Evolutionary conservation across 2,888 invertebrate species (phyloP).

Genomic region (Ophion ventricosus): DNA sequence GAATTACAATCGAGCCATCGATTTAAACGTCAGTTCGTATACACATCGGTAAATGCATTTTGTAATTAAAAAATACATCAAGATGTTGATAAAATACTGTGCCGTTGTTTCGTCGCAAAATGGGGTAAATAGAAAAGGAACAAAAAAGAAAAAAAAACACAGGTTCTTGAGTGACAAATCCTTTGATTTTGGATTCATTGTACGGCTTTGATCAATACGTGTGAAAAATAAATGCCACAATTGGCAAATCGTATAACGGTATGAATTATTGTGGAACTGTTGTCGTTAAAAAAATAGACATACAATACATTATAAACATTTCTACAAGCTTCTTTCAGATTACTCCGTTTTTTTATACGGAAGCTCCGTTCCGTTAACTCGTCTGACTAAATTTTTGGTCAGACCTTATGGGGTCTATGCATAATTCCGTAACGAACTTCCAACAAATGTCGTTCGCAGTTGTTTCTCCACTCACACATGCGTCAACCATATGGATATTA

Average conservation of each 20-base stretch:
- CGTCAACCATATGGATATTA: too few relatives aligned
- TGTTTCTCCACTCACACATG: too few relatives aligned
- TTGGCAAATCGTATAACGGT: not conserved
- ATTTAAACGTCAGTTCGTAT: conserved; percentile 21
- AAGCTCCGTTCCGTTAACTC: too few relatives aligned
- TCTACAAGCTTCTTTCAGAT: too few relatives aligned
- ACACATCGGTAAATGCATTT: not conserved
- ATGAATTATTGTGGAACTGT: not conserved
- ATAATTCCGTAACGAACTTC: too few relatives aligned
- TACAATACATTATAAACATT: too few relatives aligned
- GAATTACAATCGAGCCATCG: conserved; percentile 39
- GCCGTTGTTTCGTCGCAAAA: not conserved
- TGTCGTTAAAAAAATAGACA: too few relatives aligned
- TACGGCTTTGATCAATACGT: not conserved
- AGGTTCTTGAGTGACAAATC: not conserved
- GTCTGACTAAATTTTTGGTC: too few relatives aligned
- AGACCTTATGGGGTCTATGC: too few relatives aligned
- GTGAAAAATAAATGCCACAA: not conserved
- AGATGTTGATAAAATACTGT: not conserved
- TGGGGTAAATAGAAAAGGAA: not conserved
- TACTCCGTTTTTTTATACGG: too few relatives aligned
- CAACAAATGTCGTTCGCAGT: too few relatives aligned
- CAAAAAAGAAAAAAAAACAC: not conserved
- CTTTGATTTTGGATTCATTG: not conserved
- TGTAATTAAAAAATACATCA: not conserved